Percentiles rank a stretch among this genome's conserved stretches.
Conservation (phyloP, 2,888 invertebrate genomes). For the Itoplectis maculator region DNA sequence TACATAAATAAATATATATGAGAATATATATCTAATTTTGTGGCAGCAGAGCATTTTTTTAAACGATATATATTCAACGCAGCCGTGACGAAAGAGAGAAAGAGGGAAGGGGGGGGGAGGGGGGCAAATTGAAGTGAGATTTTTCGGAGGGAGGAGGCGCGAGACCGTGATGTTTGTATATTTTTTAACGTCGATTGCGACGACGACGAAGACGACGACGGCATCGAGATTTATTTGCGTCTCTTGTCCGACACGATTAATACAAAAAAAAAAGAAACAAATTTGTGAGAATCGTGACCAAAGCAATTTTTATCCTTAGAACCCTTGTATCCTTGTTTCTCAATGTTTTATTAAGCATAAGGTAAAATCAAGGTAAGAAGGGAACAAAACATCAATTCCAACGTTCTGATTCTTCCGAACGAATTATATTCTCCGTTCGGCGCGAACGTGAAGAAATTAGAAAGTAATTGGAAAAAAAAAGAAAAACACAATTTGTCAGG, state of each 20-base stretch:
- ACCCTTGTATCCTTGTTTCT: constrained; percentile 30
- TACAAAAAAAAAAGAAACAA: neutral
- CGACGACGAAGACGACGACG: constrained; percentile 5
- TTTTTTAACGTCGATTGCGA: constrained; percentile 34
- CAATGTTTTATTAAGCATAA: neutral
- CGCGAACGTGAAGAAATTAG: neutral
- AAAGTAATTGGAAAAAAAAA: neutral
- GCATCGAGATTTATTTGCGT: constrained; percentile 22
- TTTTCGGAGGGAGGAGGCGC: neutral
- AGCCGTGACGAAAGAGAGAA: constrained; percentile 26
- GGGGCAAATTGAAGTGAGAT: neutral
- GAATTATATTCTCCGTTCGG: neutral
- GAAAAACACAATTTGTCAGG: neutral
- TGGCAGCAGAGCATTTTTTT: constrained; percentile 46
- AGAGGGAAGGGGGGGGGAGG: neutral
- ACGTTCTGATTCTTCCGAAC: neutral
- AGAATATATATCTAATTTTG: constrained; percentile 51
- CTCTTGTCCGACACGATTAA: constrained; percentile 6
- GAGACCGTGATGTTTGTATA: constrained; percentile 31
- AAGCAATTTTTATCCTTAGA: constrained; percentile 29
- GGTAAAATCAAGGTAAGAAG: neutral
- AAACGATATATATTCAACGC: constrained; percentile 35
- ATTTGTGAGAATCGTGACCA: constrained; percentile 43
- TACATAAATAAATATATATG: constrained; percentile 46
- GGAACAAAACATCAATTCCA: constrained; percentile 11